Evolutionary conservation across 23 tunicate species (phyloP).

Genomic region (Oikopleura albicans): DNA sequence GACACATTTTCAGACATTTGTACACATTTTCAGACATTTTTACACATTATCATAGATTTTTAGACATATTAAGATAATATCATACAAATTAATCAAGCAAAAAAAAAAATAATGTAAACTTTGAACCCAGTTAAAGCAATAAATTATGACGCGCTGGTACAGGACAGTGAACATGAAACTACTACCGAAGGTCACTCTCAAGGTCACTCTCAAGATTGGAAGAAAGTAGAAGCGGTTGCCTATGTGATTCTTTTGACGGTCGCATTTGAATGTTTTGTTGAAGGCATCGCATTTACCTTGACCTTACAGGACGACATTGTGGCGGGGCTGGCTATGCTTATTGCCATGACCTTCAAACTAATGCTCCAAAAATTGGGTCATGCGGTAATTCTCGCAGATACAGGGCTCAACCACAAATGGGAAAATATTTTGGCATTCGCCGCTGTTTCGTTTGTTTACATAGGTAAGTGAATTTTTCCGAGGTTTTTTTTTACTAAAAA

Average conservation of each 20-base stretch:
- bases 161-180: too few relatives aligned
- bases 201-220: conserved; percentile 12
- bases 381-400: neutral
- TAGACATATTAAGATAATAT: too few relatives aligned
- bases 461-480: neutral
- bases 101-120: too few relatives aligned
- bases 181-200: too few relatives aligned
- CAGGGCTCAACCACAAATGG: neutral
- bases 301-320: neutral
- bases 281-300: conserved; percentile 13
- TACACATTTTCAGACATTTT: too few relatives aligned
- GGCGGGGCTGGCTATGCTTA: neutral
- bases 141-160: too few relatives aligned
- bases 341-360: neutral
- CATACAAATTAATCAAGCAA: too few relatives aligned
- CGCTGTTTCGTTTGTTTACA: neutral
- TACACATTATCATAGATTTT: too few relatives aligned
- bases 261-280: neutral
- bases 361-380: conserved; percentile 1
- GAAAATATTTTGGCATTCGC: neutral
- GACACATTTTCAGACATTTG: too few relatives aligned
- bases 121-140: too few relatives aligned
- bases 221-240: neutral
- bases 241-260: neutral
- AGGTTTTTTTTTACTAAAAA: too few relatives aligned